Conservation (phyloP, 23 tunicate species). For the Styela clava region DNA sequence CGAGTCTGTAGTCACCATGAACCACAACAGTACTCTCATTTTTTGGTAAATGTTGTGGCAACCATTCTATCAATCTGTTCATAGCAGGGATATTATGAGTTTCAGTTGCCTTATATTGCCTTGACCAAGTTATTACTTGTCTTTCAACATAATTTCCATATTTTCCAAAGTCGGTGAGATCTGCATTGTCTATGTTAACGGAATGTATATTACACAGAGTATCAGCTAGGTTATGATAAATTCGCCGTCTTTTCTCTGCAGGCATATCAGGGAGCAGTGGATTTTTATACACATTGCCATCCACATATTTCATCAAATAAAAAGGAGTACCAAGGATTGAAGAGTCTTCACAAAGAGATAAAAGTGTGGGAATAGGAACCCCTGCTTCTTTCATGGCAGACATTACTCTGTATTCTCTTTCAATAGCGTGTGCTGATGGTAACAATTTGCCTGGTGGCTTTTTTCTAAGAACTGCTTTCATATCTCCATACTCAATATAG, state of each 20-base stretch:
- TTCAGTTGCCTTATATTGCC: slow-evolving; percentile 82
- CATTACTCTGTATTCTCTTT: slow-evolving; percentile 93
- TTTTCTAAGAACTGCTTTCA: slow-evolving; percentile 75
- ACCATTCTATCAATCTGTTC: slow-evolving; percentile 83
- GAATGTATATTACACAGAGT: slow-evolving; percentile 57
- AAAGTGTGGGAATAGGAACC: slow-evolving; percentile 68
- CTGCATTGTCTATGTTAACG: slow-evolving; percentile 54
- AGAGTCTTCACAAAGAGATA: slow-evolving; percentile 62
- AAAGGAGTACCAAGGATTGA: slow-evolving; percentile 81
- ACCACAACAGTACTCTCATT: slow-evolving; percentile 70
- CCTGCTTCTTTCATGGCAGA: slow-evolving; percentile 52
- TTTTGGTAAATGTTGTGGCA: slow-evolving; percentile 72
- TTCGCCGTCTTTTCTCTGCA: slow-evolving; percentile 25
- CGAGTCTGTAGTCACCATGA: slow-evolving; percentile 91
- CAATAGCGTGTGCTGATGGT: slow-evolving; percentile 94
- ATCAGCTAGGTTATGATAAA: slow-evolving; percentile 52
- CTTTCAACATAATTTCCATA: slow-evolving; percentile 74
- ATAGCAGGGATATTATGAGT: slow-evolving; percentile 81
- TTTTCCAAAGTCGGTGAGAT: slow-evolving; percentile 64
- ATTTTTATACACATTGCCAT: slow-evolving; percentile 81
- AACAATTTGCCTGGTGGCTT: slow-evolving; percentile 89
- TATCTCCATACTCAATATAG: slow-evolving; percentile 74
- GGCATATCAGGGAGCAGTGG: slow-evolving; percentile 74
- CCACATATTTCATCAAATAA: slow-evolving; percentile 73
- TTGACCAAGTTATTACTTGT: slow-evolving; percentile 86